Percentiles rank a stretch among this genome's conserved stretches.
phyloP scores from a whole-genome alignment of 2,797 vertebrate genomes.

The Buphagus erythrorhynchus region DNA sequence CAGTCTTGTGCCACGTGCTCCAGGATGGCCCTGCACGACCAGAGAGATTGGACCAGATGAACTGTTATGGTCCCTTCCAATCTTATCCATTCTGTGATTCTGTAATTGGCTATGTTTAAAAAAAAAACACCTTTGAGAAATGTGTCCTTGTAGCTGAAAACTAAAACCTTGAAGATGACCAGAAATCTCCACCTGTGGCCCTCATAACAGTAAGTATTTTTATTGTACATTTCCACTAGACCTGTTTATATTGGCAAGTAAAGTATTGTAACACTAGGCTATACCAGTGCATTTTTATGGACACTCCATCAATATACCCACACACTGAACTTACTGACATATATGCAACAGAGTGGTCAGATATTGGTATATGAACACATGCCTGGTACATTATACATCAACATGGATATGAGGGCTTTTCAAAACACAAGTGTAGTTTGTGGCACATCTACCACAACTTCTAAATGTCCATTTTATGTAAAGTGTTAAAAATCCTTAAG shows the following conservation, averaged over 20 bases:
- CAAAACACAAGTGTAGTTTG: not conserved
- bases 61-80: rapidly evolving
- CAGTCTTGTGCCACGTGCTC: not conserved
- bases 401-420: not conserved
- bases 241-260: not conserved
- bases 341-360: not conserved
- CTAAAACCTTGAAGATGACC: rapidly evolving
- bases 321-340: not conserved
- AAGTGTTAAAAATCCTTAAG: not conserved
- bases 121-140: not conserved
- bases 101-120: not conserved
- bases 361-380: not conserved
- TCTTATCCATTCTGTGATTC: not conserved
- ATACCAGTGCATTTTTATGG: not conserved
- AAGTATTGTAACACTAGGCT: not conserved
- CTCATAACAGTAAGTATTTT: not conserved
- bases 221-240: not conserved
- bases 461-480: not conserved
- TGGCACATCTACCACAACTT: not conserved
- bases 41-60: not conserved
- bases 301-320: not conserved
- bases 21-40: not conserved
- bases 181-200: not conserved
- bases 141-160: not conserved
- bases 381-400: not conserved